Percentiles rank a stretch among this genome's conserved stretches.
These are phyloP conservation scores for Nestor notabilis DNA, from an alignment of 2,113 vertebrate genomes.

Conservation along the genomic window DNA sequence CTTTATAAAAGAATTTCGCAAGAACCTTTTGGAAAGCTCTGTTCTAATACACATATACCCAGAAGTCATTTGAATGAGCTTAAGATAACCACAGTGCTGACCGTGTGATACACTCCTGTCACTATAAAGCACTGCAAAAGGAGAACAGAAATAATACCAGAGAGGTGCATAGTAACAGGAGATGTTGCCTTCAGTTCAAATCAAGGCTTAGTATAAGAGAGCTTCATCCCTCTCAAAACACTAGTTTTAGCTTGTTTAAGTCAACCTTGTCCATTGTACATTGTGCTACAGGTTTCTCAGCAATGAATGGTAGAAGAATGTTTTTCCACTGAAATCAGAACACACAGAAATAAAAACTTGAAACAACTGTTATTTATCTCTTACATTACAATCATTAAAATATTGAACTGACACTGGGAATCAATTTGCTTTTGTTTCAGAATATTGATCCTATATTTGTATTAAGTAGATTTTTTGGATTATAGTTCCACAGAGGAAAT, in stretches of 20 bases:
- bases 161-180: neutral
- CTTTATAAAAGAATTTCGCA: constrained; percentile 37
- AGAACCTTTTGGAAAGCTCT: neutral
- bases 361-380: constrained; percentile 66
- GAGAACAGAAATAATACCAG: constrained; percentile 10
- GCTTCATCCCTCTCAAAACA: constrained; percentile 24
- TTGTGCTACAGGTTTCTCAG: constrained; percentile 15
- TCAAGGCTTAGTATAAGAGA: constrained; percentile 1
- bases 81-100: neutral
- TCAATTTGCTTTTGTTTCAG: constrained; percentile 67
- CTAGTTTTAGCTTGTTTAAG: constrained; percentile 18
- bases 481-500: constrained; percentile 58
- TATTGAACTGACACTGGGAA: constrained; percentile 47
- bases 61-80: constrained; percentile 13
- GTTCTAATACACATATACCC: neutral
- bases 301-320: constrained; percentile 3
- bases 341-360: constrained; percentile 42
- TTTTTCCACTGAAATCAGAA: constrained; percentile 45
- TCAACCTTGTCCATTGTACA: neutral
- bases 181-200: constrained; percentile 37
- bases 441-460: constrained; percentile 69
- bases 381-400: constrained; percentile 65
- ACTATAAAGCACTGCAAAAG: neutral
- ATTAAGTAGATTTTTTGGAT: constrained; percentile 57
- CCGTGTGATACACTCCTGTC: neutral